Base-by-base conservation (phyloP, 2,797 vertebrate species). In the Cynodonichthys magdalenae region DNA sequence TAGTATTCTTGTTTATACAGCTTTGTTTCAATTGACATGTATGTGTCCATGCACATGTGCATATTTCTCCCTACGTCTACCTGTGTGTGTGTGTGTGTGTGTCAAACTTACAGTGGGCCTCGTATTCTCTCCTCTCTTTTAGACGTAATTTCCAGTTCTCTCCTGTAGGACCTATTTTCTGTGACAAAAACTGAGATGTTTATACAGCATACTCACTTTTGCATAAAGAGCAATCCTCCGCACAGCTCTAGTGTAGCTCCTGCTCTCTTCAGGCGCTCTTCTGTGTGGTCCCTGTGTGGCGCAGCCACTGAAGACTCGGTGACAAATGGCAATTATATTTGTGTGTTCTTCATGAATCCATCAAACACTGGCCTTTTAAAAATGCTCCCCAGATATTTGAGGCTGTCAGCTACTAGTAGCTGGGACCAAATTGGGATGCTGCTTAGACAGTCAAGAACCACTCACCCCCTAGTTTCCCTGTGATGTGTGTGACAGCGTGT, bases 311-410 rank as follows among this genome's bases (percentile, higher is more conserved):
- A 93, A 93, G 88, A 85, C 91, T 89, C 85, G 0, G 92, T 93
- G 94, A 94, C 94, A 94, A 94, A 94, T 94, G 93, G 94, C 94
- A 94, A 94, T 94, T 94, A 94, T 94, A 93, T 93, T 93, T 94
- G 94, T 94, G 93, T 94, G 93, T 94, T 94, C 93, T 93, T 94
- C 90, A 90, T 92, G 94, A 94, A 94, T 94, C 93, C 92, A 94
- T 94, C 94, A 94, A 93, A 92, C 92, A 91, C 91, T 93, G 93
- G 93, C 93, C 93, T 94, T 94, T 94, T 92, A 94, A 94, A 94
- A 94, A 93, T 92, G 91, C 92, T 94, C 93, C 93, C 94, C 86
- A 89, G 93, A 93, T 93, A 93, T 92, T 93, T 91, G 89, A 89
- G 86, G 87, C 92, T 94, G 93, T 94, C 94, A 93, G 90, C 87